phyloP scores from a whole-genome alignment of 1,140 invertebrate genomes.

The Pteromalus puparum region DNA sequence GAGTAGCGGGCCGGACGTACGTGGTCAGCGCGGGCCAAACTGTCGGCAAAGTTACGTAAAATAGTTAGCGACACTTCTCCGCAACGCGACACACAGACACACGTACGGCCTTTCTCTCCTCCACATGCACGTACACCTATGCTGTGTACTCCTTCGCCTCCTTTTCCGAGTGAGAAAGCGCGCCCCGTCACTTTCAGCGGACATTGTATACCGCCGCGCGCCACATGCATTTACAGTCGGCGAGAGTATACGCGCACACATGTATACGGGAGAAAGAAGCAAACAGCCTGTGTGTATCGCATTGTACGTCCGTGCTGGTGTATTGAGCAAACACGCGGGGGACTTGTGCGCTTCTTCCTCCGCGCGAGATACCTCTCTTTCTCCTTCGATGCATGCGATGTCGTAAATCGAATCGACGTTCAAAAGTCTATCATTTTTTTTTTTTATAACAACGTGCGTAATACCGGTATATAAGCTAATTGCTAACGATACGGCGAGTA shows the following conservation, averaged over 20 bases:
- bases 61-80: constrained; percentile 76
- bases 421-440: constrained; percentile 42
- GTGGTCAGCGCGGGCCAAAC: constrained; percentile 76
- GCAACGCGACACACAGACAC: constrained; percentile 37
- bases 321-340: constrained; percentile 60
- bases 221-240: constrained; percentile 51
- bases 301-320: constrained; percentile 69
- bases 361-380: constrained; percentile 61
- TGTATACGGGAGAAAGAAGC: constrained; percentile 29
- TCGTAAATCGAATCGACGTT: too few relatives aligned
- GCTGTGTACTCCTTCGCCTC: constrained; percentile 24
- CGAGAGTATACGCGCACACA: neutral
- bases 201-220: constrained; percentile 58
- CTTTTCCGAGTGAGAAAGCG: constrained; percentile 44
- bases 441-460: too few relatives aligned
- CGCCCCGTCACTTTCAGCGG: constrained; percentile 46
- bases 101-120: constrained; percentile 52
- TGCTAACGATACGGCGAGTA: neutral
- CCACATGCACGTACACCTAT: constrained; percentile 11
- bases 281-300: constrained; percentile 47
- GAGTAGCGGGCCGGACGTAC: constrained; percentile 70
- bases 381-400: too few relatives aligned
- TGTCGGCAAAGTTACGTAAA: constrained; percentile 76
- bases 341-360: constrained; percentile 59
- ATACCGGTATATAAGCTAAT: too few relatives aligned